These are phyloP conservation scores for Neogale vison DNA, from an alignment of 2,113 vertebrate genomes.

Conservation along the genomic window DNA sequence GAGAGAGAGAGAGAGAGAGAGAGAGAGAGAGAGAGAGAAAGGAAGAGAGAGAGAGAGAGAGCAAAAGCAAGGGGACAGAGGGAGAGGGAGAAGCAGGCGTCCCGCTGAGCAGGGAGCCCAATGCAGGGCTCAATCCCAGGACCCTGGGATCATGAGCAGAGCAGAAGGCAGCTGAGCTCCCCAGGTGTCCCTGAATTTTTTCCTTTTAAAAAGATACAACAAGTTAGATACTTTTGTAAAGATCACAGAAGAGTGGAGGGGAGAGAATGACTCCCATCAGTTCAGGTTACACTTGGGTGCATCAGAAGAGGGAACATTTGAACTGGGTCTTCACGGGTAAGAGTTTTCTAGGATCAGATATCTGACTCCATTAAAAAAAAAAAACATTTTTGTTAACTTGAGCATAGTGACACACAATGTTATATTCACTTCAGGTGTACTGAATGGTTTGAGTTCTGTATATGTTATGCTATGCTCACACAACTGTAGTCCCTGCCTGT, in stretches of 20 bases:
- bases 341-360: not conserved
- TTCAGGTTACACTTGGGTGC: not conserved
- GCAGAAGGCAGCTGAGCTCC: not conserved
- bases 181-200: not conserved
- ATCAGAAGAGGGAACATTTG: not conserved
- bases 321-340: not conserved
- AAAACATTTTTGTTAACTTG: not conserved
- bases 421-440: no score
- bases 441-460: not conserved
- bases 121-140: not conserved
- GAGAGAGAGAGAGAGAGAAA: not conserved
- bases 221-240: not conserved
- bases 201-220: not conserved
- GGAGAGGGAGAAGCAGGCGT: not conserved
- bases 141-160: not conserved
- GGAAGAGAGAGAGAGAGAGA: not conserved
- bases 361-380: not conserved
- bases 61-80: not conserved
- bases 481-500: not conserved
- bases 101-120: not conserved
- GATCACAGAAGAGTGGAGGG: no score
- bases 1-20: no score
- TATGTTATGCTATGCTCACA: not conserved
- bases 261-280: not conserved
- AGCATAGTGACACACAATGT: not conserved